Conservation (phyloP, 2,888 invertebrate species). For the Melipona beecheii region DNA sequence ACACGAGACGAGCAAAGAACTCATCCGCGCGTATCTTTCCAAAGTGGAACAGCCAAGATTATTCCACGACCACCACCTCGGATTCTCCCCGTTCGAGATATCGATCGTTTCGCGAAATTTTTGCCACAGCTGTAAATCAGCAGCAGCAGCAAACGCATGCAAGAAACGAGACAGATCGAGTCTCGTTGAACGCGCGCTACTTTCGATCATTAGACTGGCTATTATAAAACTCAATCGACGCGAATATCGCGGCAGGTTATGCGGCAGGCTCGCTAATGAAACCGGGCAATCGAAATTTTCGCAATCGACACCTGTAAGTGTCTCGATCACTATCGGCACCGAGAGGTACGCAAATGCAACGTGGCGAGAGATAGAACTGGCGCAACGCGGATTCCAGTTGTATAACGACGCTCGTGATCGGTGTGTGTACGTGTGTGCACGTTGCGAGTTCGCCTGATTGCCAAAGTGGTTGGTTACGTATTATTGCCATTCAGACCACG, state of each 20-base stretch:
- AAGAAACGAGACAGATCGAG: slow-evolving; percentile 24
- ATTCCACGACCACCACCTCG: not conserved
- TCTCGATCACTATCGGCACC: slow-evolving; percentile 57
- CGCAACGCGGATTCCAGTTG: slow-evolving; percentile 44
- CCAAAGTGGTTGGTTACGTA: slow-evolving; percentile 63
- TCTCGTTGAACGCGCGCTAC: slow-evolving; percentile 3
- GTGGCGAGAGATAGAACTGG: slow-evolving; percentile 32
- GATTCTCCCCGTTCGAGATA: slow-evolving; percentile 11
- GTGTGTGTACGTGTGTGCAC: slow-evolving; percentile 38
- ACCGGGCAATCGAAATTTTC: slow-evolving; percentile 46
- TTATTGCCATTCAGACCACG: slow-evolving; percentile 67
- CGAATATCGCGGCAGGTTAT: slow-evolving; percentile 35
- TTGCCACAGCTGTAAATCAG: not conserved
- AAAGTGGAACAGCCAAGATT: not conserved
- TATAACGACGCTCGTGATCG: slow-evolving; percentile 53
- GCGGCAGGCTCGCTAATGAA: slow-evolving; percentile 25
- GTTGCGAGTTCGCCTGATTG: slow-evolving; percentile 56
- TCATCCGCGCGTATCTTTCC: slow-evolving; percentile 7
- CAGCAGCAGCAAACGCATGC: not conserved
- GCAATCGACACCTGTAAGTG: slow-evolving; percentile 56
- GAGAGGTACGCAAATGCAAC: slow-evolving; percentile 37
- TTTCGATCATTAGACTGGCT: slow-evolving; percentile 6
- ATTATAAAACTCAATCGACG: not conserved
- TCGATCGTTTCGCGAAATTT: slow-evolving; percentile 12
- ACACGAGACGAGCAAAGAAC: slow-evolving; percentile 22